Evolutionary conservation across 2,888 invertebrate species (phyloP), one percentile per base, ranked within the genome.

Genomic region (Tuta absoluta): DNA sequence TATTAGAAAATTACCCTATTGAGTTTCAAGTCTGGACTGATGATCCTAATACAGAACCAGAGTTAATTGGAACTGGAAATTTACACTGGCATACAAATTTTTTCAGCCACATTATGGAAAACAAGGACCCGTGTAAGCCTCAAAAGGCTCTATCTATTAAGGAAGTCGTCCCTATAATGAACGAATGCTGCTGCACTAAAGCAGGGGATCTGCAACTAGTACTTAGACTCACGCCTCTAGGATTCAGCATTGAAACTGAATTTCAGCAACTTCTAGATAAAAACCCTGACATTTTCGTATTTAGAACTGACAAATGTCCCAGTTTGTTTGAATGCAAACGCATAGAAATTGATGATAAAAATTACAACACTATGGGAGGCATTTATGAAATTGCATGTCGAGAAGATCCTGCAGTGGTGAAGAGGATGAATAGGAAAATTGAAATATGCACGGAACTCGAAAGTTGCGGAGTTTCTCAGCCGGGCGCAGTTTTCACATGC

Each of bases 1-100:
- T 83, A 45, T 75, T 93, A 4, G 84, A 83, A 49, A 85, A 84
- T 59, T 89, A 88, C 70, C 92, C 93, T n/a, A 71, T 93, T 58
- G 87, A 91, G 75, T 79, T 93, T 41, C 86, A 87, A 69, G 81
- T 93, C 10, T 89, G 86, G 82, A 87, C 90, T 23, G 92, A 91
- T 62, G 88, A 56, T n/a, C 10, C 14, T 24, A 12, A 5, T 24
- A n/a, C 12, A 17, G n/a, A 24, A 56, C 33, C 56, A 23, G 56
- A 56, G 10, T 19, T 56, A 2, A 63, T 82, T 0, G 84, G 82
- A 10, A 65, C 64, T 0, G 68, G 68, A 3, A 49, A 21, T 1
- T 65, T 82, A 10, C 62, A 68, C 0, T 87, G 84, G 84, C 64
- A 70, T 11, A 68, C 67, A 0, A 72, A 78, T 8, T 84, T 84